Evolutionary conservation across 1,140 invertebrate genomes (phyloP).

Genomic region (Physella acuta): DNA sequence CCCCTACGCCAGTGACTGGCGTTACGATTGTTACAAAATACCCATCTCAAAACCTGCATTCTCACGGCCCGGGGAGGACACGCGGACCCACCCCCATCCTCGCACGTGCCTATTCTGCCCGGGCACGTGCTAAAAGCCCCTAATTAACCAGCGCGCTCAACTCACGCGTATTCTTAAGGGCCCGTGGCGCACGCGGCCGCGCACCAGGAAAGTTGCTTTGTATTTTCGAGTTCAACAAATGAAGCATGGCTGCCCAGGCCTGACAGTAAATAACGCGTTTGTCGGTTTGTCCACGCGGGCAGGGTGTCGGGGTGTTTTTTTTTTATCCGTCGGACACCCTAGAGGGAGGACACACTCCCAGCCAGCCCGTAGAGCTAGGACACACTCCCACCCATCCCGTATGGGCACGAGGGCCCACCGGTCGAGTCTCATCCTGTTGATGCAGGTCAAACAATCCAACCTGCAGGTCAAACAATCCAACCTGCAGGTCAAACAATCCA

Average conservation of each 20-base stretch:
- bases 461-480: no score
- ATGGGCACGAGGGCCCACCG: no score
- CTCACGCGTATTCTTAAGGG: constrained; percentile 1
- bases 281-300: not conserved
- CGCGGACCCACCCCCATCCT: not conserved
- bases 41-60: not conserved
- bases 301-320: no score
- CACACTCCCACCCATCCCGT: no score
- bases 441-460: no score
- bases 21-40: no score
- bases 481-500: no score
- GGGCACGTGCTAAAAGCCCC: constrained; percentile 18
- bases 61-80: constrained; percentile 10
- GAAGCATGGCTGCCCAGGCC: not conserved
- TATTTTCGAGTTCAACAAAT: not conserved
- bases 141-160: constrained; percentile 9
- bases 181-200: not conserved
- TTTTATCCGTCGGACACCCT: no score
- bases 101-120: not conserved
- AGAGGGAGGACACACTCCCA: no score
- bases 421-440: no score
- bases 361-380: no score
- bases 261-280: not conserved
- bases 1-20: no score
- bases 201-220: not conserved